Evolutionary conservation across 2,888 invertebrate genomes (phyloP), one percentile per base, ranked within the genome.

Genomic region (Eurytoma californica): DNA sequence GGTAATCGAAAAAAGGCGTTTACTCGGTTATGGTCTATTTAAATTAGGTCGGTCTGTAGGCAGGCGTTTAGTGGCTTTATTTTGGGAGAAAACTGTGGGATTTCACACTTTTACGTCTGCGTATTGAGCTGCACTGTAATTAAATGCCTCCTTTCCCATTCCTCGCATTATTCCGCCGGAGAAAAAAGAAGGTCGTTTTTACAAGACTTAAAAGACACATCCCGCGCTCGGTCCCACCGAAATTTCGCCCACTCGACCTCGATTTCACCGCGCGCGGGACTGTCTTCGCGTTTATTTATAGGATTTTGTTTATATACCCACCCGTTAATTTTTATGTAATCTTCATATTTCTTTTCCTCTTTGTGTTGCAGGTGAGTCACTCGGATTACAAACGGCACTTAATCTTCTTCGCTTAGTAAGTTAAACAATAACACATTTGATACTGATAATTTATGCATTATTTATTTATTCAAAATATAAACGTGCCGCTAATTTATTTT

Each of bases 341-440:
- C n/a, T 53, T 24, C 24, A 24, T 24, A 24, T 24, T 24, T 28
- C n/a, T 53, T 58, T 47, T 55, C 24, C 18, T n/a, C 53, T 65
- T 5, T 63, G 3, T 60, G 65, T 73, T 73, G 16, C 73, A 73
- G 65, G 73, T 73, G 65, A 73, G 73, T 65, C 20, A 67, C 51
- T 7, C 30, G 20, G 13, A 69, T n/a, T n/a, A 20, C 14, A 16
- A 3, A 5, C 7, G n/a, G n/a, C 20, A 39, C 39, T 39, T 7
- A 39, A 39, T 39, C 39, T 39, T 39, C 39, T 39, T 39, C 39
- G 39, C 39, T 39, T 7, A 2, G 39, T 39, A 39, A 39, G 39
- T 39, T 39, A 39, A 39, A 7, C 39, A 4, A 39, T 39, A 7
- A 0, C 3, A 39, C 5, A 7, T 39, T 39, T 39, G 2, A 39